Evolutionary conservation across 53 echinoderm and acorn worm species (phyloP).

Genomic region (Hippasteria phrygiana): DNA sequence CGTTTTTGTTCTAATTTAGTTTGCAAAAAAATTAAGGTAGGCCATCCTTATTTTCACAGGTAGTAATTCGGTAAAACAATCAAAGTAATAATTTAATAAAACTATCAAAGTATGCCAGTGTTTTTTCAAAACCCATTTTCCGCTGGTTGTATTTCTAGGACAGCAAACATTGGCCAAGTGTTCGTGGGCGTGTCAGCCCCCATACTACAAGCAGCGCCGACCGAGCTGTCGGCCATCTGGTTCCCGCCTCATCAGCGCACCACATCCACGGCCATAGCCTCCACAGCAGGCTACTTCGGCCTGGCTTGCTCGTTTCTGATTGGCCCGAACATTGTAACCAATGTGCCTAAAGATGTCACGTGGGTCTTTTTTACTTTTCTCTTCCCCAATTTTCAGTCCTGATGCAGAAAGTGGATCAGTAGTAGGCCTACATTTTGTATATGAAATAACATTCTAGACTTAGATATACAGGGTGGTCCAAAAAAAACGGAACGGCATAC

Average conservation of each 20-base stretch:
- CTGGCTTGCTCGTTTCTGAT: slow-evolving; percentile 82
- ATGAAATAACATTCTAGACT: too few species aligned
- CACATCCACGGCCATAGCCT: slow-evolving; percentile 81
- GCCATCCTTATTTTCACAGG: too few species aligned
- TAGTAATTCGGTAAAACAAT: too few species aligned
- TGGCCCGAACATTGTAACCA: slow-evolving; percentile 81
- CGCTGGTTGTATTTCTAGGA: slow-evolving; percentile 78
- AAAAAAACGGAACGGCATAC: too few species aligned
- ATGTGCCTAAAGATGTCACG: slow-evolving; percentile 7
- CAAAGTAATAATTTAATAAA: too few species aligned
- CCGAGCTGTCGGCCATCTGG: slow-evolving; percentile 82
- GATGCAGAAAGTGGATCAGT: too few species aligned
- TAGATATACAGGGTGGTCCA: too few species aligned
- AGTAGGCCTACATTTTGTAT: too few species aligned
- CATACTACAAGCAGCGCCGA: slow-evolving; percentile 78
- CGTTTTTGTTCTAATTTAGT: too few species aligned
- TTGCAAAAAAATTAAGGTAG: too few species aligned
- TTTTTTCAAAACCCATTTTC: too few species aligned
- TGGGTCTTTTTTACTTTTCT: not conserved
- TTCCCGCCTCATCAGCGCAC: slow-evolving; percentile 89
- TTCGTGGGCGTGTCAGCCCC: slow-evolving; percentile 89
- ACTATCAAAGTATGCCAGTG: too few species aligned
- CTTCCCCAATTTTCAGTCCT: not conserved
- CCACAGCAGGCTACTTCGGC: slow-evolving; percentile 69
- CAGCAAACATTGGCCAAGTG: slow-evolving; percentile 84